These are phyloP conservation scores for Drosophila neonasuta DNA, from an alignment of 2,888 invertebrate species.

Conservation along the genomic window DNA sequence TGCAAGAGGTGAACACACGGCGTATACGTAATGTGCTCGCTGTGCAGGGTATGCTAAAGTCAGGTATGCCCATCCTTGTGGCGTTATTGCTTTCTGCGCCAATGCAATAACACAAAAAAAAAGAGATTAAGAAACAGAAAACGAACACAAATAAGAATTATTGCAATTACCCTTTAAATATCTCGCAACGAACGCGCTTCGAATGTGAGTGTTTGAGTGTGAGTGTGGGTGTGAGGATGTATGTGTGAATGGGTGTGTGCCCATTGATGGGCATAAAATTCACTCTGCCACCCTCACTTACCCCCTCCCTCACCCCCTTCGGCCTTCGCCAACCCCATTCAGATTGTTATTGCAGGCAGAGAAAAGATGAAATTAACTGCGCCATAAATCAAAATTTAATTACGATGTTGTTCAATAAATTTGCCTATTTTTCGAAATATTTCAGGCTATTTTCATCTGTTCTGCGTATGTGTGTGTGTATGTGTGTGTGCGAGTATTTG, in stretches of 20 bases:
- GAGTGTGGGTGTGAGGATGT: background rate
- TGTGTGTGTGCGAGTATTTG: background rate
- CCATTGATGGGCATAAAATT: constrained; percentile 17
- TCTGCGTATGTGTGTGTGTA: background rate
- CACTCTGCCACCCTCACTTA: background rate
- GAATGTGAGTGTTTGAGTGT: constrained; percentile 1
- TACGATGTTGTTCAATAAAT: constrained; percentile 47
- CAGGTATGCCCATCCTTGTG: background rate
- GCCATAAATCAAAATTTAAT: constrained; percentile 74
- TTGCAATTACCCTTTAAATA: constrained; percentile 23
- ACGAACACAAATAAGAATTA: constrained; percentile 7
- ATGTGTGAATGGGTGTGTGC: constrained; percentile 1
- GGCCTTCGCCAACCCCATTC: background rate
- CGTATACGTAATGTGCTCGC: background rate
- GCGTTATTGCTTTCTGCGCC: constrained; percentile 1
- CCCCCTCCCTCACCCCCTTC: background rate
- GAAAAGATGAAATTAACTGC: constrained; percentile 44
- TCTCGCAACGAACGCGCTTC: background rate
- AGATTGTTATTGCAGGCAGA: constrained; percentile 47
- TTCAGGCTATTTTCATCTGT: constrained; percentile 1
- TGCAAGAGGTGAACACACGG: background rate
- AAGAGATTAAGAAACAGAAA: constrained; percentile 16
- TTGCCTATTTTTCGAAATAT: constrained; percentile 27
- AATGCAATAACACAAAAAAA: constrained; percentile 1
- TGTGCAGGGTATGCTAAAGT: background rate